These are phyloP conservation scores for Thecocarcelia acutangulata DNA, from an alignment of 2,888 invertebrate genomes.

Conservation along the genomic window DNA sequence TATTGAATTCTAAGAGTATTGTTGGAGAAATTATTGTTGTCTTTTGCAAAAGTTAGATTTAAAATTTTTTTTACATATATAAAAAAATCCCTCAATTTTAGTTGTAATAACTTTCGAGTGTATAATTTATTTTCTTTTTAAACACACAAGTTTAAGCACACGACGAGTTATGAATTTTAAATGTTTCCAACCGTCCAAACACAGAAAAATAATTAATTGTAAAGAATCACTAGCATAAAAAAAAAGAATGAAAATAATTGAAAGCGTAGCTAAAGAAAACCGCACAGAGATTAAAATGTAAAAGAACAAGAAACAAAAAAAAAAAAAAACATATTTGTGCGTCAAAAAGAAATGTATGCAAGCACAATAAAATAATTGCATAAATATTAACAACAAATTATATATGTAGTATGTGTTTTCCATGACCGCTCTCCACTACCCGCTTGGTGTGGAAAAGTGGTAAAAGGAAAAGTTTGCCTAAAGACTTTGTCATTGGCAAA, in stretches of 20 bases:
- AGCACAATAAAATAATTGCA: slow-evolving; percentile 55
- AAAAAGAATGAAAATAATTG: slow-evolving; percentile 15
- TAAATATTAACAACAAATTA: slow-evolving; percentile 58
- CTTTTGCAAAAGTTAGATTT: too few species aligned
- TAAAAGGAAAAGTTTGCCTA: slow-evolving; percentile 5
- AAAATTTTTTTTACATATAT: too few species aligned
- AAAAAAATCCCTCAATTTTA: too few species aligned
- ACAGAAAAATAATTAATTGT: slow-evolving; percentile 56
- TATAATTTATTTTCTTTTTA: slow-evolving; percentile 10
- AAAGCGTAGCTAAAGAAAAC: slow-evolving; percentile 31
- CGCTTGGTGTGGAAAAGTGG: background rate
- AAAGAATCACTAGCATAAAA: slow-evolving; percentile 32
- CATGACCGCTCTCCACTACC: background rate
- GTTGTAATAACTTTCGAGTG: background rate
- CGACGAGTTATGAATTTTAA: slow-evolving; percentile 67
- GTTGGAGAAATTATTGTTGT: too few species aligned
- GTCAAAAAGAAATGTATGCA: slow-evolving; percentile 43
- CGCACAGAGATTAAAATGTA: slow-evolving; percentile 46
- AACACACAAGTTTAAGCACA: slow-evolving; percentile 37
- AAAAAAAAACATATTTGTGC: slow-evolving; percentile 24
- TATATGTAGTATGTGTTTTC: background rate
- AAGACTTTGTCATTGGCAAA: slow-evolving; percentile 51
- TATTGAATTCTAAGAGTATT: too few species aligned
- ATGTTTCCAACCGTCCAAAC: slow-evolving; percentile 30
- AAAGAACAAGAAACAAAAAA: slow-evolving; percentile 32